Base-by-base conservation (phyloP, 2,888 invertebrate genomes). In the Rhagonycha lutea region DNA sequence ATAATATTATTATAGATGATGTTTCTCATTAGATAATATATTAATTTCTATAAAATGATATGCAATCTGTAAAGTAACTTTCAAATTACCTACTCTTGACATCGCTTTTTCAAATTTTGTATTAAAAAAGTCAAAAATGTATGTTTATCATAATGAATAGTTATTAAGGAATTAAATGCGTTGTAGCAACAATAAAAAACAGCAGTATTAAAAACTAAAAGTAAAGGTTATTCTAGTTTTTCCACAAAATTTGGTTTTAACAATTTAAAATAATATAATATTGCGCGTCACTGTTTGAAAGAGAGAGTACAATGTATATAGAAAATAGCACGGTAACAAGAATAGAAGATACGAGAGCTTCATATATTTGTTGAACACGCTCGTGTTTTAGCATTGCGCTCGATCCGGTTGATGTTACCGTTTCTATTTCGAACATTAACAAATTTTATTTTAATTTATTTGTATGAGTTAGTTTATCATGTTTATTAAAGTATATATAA, bases 401-500 rank as follows among this genome's bases (percentile, higher is more conserved):
- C 81, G 79, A 72, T 73, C 80, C 78, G 73, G 78, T 75, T 77
- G 71, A 68, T 68, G 72, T 79, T 78, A 75, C 80, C 75, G 82
- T 81, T 80, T 78, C 78, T 81, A 74, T 73, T 29, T 60, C 73
- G 67, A 68, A 73, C 74, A 73, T 60, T 26, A 24, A 69, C 70
- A 75, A 78, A 71, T 75, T 65, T 76, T 73, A 67, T 68, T 78
- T 75, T 77, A 74, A 70, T 61, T 69, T 61, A 69, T 77, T 75
- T 72, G 26, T 24, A 67, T 70, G 68, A 70, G 77, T 78, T 78
- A 65, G 68, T 74, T 71, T 23, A 82, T 80, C 70, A 85, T 85
- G 85, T 84, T 83, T 81, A 81, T 82, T 80, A 83, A 83, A 83
- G 78, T 85, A 70, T 68, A 81, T 82, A 82, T 82, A 65, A 81